Percentiles rank a stretch among this genome's conserved stretches.
Evolutionary conservation across 2,797 vertebrate genomes (phyloP).

Genomic region (Kryptopterus vitreolus): DNA sequence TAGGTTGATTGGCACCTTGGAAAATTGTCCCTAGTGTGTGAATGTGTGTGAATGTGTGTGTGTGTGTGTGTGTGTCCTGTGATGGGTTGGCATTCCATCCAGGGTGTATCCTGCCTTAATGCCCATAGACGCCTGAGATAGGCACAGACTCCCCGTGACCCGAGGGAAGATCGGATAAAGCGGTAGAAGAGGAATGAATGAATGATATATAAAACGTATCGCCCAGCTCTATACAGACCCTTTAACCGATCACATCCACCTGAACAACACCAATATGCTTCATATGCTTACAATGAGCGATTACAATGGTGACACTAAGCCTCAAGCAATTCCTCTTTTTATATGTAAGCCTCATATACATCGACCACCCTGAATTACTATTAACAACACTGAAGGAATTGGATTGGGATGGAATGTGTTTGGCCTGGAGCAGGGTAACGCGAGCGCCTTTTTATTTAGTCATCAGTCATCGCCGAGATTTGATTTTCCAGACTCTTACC

Average conservation of each 20-base stretch:
- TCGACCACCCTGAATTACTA: not conserved
- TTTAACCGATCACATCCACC: slow-evolving; percentile 15
- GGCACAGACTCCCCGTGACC: no score
- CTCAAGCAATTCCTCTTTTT: not conserved
- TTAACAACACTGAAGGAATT: no score
- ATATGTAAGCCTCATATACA: not conserved
- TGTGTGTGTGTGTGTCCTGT: no score
- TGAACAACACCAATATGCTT: slow-evolving; percentile 10
- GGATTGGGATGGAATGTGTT: not conserved
- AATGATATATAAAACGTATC: no score
- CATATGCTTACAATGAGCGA: not conserved
- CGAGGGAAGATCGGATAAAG: no score
- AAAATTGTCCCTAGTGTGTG: no score
- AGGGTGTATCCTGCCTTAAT: no score
- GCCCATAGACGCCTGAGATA: no score
- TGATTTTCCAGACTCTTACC: slow-evolving; percentile 42
- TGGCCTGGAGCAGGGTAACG: not conserved
- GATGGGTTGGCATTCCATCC: no score
- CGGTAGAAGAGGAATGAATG: no score
- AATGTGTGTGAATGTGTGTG: no score
- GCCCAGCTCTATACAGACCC: not conserved
- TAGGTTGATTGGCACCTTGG: no score
- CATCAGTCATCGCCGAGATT: slow-evolving; percentile 25
- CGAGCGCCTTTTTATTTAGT: slow-evolving; percentile 4
- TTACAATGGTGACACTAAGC: not conserved